Conservation (phyloP, 2,797 vertebrate genomes). For the Vipera latastei region DNA sequence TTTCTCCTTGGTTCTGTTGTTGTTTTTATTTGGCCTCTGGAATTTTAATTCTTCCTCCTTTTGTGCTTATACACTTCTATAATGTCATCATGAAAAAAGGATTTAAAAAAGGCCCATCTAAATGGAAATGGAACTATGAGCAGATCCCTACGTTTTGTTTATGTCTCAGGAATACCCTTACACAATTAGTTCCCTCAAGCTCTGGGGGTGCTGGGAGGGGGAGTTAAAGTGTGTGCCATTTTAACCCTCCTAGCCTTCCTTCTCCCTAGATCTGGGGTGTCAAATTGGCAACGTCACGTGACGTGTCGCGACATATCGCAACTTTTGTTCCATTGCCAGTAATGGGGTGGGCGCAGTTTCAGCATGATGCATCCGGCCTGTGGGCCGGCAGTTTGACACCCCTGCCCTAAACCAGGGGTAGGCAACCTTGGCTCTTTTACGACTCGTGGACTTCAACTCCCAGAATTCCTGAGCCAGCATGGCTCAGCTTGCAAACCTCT, state of each 20-base stretch:
- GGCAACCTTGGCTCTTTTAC: too few species aligned
- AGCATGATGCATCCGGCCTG: too few species aligned
- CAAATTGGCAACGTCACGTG: too few species aligned
- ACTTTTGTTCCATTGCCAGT: too few species aligned
- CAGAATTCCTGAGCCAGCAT: too few species aligned
- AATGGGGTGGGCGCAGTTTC: too few species aligned
- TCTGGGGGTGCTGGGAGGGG: not conserved
- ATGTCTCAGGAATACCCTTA: not conserved
- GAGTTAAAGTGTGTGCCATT: not conserved
- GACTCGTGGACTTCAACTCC: too few species aligned
- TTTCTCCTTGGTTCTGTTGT: not conserved
- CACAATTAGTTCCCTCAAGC: not conserved
- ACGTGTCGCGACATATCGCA: too few species aligned
- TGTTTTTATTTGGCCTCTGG: not conserved
- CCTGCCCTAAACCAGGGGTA: too few species aligned
- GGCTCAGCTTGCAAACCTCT: too few species aligned
- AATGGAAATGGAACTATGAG: not conserved
- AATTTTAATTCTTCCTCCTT: not conserved
- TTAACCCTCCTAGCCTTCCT: not conserved
- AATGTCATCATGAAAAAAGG: not conserved
- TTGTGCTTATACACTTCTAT: not conserved
- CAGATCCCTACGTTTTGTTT: not conserved
- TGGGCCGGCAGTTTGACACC: too few species aligned
- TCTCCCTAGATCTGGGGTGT: not conserved
- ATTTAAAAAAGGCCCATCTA: not conserved